Evolutionary conservation across 2,797 vertebrate species (phyloP).

Genomic region (Rallus crepitans): DNA sequence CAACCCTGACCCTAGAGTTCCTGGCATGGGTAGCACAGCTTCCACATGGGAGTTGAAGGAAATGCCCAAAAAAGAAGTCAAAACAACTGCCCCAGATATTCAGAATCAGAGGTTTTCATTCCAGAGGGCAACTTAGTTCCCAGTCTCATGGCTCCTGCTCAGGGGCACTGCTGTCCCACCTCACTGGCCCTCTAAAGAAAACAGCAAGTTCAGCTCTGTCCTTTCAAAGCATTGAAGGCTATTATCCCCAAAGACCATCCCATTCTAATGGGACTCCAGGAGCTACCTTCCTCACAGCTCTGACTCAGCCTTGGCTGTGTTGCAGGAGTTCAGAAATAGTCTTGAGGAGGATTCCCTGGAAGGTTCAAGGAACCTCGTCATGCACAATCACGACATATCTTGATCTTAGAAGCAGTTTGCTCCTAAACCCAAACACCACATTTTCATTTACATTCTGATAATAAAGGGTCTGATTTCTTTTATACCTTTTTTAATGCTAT

Average conservation of each 20-base stretch:
- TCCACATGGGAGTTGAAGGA: not conserved
- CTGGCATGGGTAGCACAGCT: not conserved
- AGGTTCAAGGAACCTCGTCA: not conserved
- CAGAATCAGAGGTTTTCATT: not conserved
- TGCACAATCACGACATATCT: not conserved
- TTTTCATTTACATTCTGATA: conserved; percentile 8
- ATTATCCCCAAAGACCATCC: not conserved
- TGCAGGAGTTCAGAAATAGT: not conserved
- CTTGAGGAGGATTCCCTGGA: not conserved
- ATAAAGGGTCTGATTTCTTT: not conserved
- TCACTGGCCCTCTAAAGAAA: not conserved
- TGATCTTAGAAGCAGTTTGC: not conserved
- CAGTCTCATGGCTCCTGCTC: not conserved
- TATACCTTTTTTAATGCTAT: not conserved
- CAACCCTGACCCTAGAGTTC: not conserved
- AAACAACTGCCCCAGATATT: not conserved
- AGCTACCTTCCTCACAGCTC: not conserved
- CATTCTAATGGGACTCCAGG: not conserved
- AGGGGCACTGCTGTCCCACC: not conserved
- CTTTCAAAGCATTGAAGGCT: not conserved
- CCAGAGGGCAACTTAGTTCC: not conserved
- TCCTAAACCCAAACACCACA: not conserved
- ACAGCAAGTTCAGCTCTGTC: not conserved
- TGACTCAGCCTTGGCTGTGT: not conserved
- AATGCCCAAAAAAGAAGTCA: not conserved